These are phyloP conservation scores for Vombatus ursinus DNA, from an alignment of 2,113 vertebrate genomes.

Conservation along the genomic window DNA sequence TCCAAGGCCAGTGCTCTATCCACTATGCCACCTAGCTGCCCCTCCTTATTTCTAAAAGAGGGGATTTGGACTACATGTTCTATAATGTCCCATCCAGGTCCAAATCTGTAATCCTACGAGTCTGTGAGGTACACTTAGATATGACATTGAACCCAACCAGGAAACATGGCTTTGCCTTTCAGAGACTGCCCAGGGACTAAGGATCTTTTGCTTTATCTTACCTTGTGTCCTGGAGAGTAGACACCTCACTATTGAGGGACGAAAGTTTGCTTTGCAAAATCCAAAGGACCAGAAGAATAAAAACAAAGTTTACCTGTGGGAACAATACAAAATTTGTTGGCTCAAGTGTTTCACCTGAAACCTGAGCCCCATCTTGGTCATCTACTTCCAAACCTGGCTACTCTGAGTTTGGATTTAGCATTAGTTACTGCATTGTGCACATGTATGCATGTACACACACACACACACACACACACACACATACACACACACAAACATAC, in stretches of 20 bases:
- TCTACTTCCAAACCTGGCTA: background rate
- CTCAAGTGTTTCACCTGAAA: background rate
- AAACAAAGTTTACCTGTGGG: conserved; percentile 64
- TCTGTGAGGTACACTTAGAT: background rate
- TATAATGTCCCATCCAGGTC: background rate
- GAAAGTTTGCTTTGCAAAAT: conserved; percentile 66
- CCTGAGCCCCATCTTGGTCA: background rate
- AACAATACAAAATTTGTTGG: background rate
- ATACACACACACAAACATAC: background rate
- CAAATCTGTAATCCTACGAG: background rate
- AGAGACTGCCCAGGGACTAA: background rate
- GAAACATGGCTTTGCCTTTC: background rate
- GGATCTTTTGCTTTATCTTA: conserved; percentile 7
- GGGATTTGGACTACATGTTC: background rate
- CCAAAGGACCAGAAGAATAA: conserved; percentile 71
- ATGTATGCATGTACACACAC: no score
- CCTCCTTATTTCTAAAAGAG: no score
- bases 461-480: no score
- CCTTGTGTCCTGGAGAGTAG: conserved; percentile 73
- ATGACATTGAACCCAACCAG: background rate
- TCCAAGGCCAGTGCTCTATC: no score
- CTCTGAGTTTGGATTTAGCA: background rate
- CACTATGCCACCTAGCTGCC: no score
- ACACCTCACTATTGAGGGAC: conserved; percentile 75
- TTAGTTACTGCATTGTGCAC: background rate